phyloP scores from a whole-genome alignment of 1,140 invertebrate species.

The Teleopsis dalmanni region DNA sequence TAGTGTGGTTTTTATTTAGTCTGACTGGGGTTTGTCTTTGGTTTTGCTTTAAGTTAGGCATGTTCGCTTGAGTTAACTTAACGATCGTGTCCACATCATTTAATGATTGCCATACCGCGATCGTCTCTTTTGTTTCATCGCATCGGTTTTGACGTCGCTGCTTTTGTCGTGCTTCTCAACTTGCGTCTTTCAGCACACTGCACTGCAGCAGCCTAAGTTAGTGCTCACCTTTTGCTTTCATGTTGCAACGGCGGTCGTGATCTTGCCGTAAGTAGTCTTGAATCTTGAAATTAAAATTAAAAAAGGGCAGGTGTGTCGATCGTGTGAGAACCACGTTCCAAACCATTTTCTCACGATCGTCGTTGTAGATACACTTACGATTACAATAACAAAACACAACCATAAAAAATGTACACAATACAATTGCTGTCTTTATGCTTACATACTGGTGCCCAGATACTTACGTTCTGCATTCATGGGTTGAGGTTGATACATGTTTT shows the following conservation, averaged over 20 bases:
- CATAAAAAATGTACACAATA: too few species aligned
- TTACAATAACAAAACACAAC: conserved; percentile 1
- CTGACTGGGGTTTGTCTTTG: too few species aligned
- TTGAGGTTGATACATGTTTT: too few species aligned
- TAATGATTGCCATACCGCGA: conserved; percentile 20
- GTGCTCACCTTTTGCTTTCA: too few species aligned
- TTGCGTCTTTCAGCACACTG: too few species aligned
- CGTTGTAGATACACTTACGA: conserved; percentile 20
- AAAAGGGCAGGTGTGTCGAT: conserved; percentile 46
- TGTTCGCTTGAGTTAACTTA: conserved; percentile 18
- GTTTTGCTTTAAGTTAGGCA: too few species aligned
- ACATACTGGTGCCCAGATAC: too few species aligned
- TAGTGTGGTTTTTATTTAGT: too few species aligned
- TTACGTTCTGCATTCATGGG: too few species aligned
- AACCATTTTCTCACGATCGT: conserved; percentile 46
- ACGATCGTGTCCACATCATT: conserved; percentile 43
- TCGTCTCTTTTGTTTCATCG: conserved; percentile 6
- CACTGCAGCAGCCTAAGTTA: neutral
- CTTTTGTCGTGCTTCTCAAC: neutral
- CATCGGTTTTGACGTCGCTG: neutral
- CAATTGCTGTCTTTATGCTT: too few species aligned
- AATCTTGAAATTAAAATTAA: conserved; percentile 28
- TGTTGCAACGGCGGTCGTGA: conserved; percentile 31
- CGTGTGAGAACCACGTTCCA: conserved; percentile 46
- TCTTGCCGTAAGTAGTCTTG: conserved; percentile 43